Evolutionary conservation across 1,140 invertebrate species (phyloP).

Genomic region (Ladona fulva): DNA sequence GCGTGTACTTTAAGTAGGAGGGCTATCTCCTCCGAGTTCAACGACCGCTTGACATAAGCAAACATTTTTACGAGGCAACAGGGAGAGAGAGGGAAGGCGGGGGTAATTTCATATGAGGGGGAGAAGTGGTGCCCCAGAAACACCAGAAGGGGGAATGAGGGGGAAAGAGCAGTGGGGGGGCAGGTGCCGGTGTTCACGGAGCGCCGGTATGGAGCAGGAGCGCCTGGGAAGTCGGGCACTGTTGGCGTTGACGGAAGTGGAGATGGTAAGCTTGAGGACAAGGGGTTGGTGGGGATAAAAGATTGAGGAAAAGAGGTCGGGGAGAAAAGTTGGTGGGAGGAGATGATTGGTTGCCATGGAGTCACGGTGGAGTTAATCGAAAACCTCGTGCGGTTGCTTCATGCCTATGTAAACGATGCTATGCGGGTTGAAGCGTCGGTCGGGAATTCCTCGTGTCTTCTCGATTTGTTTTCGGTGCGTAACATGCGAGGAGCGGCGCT

Average conservation of each 20-base stretch:
- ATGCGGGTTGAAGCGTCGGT: background rate
- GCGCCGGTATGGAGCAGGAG: background rate
- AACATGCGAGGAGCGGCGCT: too few relatives aligned
- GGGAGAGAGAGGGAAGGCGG: background rate
- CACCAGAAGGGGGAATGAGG: background rate
- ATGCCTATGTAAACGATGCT: background rate
- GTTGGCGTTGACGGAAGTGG: background rate
- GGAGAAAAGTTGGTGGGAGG: background rate
- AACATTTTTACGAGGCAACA: background rate
- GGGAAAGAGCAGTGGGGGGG: background rate
- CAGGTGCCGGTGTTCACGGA: background rate
- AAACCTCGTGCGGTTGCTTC: background rate
- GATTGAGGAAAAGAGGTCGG: background rate
- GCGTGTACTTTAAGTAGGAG: background rate
- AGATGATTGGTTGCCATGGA: background rate
- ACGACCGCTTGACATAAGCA: conserved; percentile 3
- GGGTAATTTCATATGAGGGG: background rate
- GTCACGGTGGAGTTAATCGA: background rate
- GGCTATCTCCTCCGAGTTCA: background rate
- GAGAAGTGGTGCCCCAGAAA: background rate
- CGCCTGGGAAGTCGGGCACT: background rate
- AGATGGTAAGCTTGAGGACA: background rate
- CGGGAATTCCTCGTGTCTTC: background rate
- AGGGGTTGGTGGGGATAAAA: background rate
- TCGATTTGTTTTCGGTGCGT: too few relatives aligned